Conservation (phyloP, 2,888 invertebrate species). For the Apamea sordens region DNA sequence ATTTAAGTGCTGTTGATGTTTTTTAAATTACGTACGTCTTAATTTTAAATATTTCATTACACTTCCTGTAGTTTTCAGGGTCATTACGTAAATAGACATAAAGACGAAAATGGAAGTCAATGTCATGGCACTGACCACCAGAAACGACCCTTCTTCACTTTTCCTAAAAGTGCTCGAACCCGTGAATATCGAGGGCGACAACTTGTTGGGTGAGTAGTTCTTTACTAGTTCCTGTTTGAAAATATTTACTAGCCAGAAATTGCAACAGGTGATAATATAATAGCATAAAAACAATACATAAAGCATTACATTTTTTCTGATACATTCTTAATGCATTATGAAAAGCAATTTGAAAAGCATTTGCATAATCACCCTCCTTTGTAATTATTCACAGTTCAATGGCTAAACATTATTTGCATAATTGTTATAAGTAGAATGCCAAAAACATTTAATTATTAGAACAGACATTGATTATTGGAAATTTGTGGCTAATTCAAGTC, state of each 20-base stretch:
- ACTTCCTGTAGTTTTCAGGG: conserved; percentile 87
- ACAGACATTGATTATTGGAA: not conserved
- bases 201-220: conserved; percentile 92
- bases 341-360: conserved; percentile 25
- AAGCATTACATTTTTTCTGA: not conserved
- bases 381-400: conserved; percentile 46
- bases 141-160: conserved; percentile 81
- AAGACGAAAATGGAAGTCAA: conserved; percentile 77
- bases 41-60: conserved; percentile 22
- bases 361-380: conserved; percentile 40
- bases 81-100: conserved; percentile 87
- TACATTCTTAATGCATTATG: not conserved
- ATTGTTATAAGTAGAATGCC: not conserved
- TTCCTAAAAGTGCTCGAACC: conserved; percentile 85
- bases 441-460: not conserved
- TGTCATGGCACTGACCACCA: conserved; percentile 77
- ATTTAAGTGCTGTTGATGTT: not conserved
- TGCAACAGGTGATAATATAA: conserved; percentile 6
- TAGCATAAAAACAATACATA: not conserved
- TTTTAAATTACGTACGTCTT: not conserved
- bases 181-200: conserved; percentile 93
- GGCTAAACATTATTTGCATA: conserved; percentile 35
- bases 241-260: not conserved
- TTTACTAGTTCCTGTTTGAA: not conserved
- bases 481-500: not conserved